These are phyloP conservation scores for Hirtodrosophila trivittata DNA, from an alignment of 2,888 invertebrate genomes.

Conservation along the genomic window DNA sequence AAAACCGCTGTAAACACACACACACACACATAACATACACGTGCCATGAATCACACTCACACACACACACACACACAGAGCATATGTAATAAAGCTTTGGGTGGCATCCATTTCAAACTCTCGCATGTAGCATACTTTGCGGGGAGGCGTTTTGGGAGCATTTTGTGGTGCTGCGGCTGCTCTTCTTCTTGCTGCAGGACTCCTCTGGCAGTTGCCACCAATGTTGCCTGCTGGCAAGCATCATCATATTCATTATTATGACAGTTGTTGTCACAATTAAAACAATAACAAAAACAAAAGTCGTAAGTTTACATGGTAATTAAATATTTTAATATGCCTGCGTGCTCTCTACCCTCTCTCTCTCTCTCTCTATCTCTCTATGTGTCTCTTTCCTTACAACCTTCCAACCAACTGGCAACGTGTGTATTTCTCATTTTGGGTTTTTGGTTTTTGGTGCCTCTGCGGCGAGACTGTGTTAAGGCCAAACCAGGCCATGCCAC, in stretches of 20 bases:
- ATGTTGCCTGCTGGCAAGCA: slow-evolving; percentile 50
- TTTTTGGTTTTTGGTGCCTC: slow-evolving; percentile 42
- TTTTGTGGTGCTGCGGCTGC: slow-evolving; percentile 2
- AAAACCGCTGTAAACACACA: slow-evolving; percentile 61
- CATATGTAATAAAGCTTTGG: slow-evolving; percentile 76
- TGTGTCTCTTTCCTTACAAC: neutral
- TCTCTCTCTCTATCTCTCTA: neutral
- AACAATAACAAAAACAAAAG: slow-evolving; percentile 78
- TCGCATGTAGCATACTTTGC: slow-evolving; percentile 57
- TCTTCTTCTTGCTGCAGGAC: neutral
- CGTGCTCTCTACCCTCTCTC: slow-evolving; percentile 14
- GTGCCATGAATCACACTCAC: slow-evolving; percentile 54
- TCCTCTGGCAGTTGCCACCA: neutral
- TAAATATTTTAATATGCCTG: slow-evolving; percentile 81
- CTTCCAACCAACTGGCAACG: slow-evolving; percentile 10
- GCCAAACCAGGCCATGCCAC: slow-evolving; percentile 7
- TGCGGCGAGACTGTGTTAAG: slow-evolving; percentile 46
- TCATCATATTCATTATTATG: slow-evolving; percentile 80
- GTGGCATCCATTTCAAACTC: slow-evolving; percentile 57
- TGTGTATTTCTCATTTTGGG: slow-evolving; percentile 48
- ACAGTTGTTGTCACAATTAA: slow-evolving; percentile 80
- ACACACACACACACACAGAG: slow-evolving; percentile 15
- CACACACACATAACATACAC: slow-evolving; percentile 20
- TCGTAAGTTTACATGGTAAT: slow-evolving; percentile 81
- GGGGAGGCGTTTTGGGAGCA: slow-evolving; percentile 26